Evolutionary conservation across 1,140 invertebrate genomes (phyloP).

Genomic region (Holcopasites calliopsidis): DNA sequence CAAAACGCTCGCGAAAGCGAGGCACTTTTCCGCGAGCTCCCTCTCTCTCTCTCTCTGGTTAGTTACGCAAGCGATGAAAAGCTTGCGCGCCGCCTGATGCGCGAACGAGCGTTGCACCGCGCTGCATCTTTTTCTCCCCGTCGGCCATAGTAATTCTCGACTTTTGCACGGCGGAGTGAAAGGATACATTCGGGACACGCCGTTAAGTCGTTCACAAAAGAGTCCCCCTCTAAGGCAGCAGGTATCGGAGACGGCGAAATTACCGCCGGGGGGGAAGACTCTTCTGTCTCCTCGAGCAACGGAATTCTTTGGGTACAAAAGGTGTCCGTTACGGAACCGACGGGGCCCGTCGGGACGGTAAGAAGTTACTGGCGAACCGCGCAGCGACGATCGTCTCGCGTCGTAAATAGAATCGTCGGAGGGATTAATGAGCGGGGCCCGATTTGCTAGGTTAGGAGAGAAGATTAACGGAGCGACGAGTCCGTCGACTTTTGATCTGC

Average conservation of each 20-base stretch:
- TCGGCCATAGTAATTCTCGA: no score
- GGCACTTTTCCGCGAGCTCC: slow-evolving; percentile 3
- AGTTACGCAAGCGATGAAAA: slow-evolving; percentile 6
- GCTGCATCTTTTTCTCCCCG: background rate
- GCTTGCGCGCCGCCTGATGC: background rate
- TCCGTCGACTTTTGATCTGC: no score
- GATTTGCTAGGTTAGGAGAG: no score
- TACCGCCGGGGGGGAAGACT: slow-evolving; percentile 9
- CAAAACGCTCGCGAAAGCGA: slow-evolving; percentile 17
- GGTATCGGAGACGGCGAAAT: slow-evolving; percentile 6
- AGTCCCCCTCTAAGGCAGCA: background rate
- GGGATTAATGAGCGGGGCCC: no score
- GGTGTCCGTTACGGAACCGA: background rate
- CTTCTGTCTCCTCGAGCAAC: background rate
- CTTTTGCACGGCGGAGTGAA: background rate
- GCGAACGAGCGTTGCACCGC: background rate
- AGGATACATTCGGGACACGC: background rate
- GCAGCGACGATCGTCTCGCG: no score
- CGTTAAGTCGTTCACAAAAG: background rate
- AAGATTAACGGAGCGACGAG: no score
- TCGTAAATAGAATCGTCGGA: no score
- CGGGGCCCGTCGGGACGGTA: slow-evolving; percentile 4
- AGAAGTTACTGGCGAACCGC: no score
- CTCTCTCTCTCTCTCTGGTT: no score
- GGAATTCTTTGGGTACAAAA: no score